phyloP scores from a whole-genome alignment of 1,140 invertebrate species.

The Anastatus disparis region DNA sequence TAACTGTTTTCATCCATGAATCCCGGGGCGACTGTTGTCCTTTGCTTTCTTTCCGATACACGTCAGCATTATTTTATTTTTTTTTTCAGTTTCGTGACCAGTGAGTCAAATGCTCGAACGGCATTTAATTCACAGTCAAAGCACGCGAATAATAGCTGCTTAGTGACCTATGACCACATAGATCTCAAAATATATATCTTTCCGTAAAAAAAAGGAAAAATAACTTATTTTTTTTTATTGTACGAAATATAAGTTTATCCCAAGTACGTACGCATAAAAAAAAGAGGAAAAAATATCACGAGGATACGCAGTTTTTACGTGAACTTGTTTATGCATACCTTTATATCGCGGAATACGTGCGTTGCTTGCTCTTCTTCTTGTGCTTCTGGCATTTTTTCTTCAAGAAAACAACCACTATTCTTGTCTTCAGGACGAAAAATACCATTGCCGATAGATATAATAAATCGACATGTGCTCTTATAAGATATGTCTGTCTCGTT shows the following conservation, averaged over 20 bases:
- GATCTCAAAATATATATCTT: neutral
- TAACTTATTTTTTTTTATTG: too few relatives aligned
- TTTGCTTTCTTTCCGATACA: conserved; percentile 4
- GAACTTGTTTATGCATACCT: conserved; percentile 16
- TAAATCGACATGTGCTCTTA: neutral
- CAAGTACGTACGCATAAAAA: too few relatives aligned
- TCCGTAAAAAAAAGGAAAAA: neutral
- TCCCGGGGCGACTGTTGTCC: conserved; percentile 3
- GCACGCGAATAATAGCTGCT: conserved; percentile 25
- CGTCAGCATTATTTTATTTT: too few relatives aligned
- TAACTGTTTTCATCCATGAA: conserved; percentile 23
- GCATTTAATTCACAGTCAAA: conserved; percentile 28
- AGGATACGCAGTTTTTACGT: too few relatives aligned
- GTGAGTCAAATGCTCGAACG: conserved; percentile 18
- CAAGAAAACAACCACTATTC: neutral
- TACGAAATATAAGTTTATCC: too few relatives aligned
- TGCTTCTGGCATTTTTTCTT: conserved; percentile 31
- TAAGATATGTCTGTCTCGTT: too few relatives aligned
- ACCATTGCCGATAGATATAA: neutral
- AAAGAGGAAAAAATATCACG: too few relatives aligned
- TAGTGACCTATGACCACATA: conserved; percentile 15
- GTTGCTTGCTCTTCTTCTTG: conserved; percentile 2
- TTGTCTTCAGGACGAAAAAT: neutral
- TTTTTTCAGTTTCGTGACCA: conserved; percentile 12
- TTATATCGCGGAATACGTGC: conserved; percentile 13